These are phyloP conservation scores for Tonatia bakeri DNA, from an alignment of 2,113 vertebrate species.

Conservation along the genomic window DNA sequence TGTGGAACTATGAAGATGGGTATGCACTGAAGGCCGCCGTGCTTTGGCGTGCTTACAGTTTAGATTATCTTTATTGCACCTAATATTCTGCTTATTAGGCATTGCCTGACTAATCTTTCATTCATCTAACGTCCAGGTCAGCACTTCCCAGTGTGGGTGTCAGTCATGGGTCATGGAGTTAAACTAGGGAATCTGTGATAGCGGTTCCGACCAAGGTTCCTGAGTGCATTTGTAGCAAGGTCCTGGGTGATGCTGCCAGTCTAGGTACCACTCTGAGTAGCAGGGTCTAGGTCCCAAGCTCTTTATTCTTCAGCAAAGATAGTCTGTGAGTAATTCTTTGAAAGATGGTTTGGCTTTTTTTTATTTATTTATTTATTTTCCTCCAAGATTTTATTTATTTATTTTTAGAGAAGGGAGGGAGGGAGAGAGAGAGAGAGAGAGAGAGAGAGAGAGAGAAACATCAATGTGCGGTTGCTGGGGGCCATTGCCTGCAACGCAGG, in stretches of 20 bases:
- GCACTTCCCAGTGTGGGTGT: not conserved
- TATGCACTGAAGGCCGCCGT: conserved; percentile 74
- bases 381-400: too few relatives aligned
- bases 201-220: not conserved
- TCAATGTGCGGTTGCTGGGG: too few relatives aligned
- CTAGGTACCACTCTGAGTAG: not conserved
- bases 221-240: not conserved
- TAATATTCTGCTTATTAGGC: not conserved
- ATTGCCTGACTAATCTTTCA: not conserved
- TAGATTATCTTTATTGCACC: not conserved
- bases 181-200: not conserved
- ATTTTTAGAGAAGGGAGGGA: too few relatives aligned
- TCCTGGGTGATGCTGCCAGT: not conserved
- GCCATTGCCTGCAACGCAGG: too few relatives aligned
- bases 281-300: not conserved
- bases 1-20: conserved; percentile 99
- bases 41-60: not conserved
- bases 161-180: not conserved
- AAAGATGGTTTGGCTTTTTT: not conserved
- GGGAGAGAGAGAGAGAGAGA: too few relatives aligned
- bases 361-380: not conserved
- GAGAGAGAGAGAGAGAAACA: too few relatives aligned
- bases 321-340: not conserved
- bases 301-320: not conserved
- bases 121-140: not conserved